Evolutionary conservation across 2,113 vertebrate species (phyloP).

Genomic region (Nipponia nippon): DNA sequence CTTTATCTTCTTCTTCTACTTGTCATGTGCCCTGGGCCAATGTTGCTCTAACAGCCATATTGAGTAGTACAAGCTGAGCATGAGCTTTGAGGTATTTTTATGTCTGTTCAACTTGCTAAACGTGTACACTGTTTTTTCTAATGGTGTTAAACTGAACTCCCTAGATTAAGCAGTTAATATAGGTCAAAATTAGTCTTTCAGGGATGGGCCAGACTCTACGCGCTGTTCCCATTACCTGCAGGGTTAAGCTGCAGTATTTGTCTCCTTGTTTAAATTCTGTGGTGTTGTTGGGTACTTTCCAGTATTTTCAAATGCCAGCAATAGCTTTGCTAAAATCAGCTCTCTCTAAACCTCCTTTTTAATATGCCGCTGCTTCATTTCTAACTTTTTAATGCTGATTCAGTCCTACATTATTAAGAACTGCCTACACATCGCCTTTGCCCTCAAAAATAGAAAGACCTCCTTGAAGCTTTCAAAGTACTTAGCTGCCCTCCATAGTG

Average conservation of each 20-base stretch:
- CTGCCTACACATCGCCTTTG: not conserved
- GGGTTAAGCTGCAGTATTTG: not conserved
- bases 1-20: not conserved
- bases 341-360: not conserved
- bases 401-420: not conserved
- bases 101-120: not conserved
- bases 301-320: not conserved
- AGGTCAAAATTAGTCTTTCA: not conserved
- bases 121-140: not conserved
- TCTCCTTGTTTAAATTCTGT: not conserved
- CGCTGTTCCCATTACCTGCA: not conserved
- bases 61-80: not conserved
- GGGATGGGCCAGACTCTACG: not conserved
- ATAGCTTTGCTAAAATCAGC: not conserved
- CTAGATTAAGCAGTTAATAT: not conserved
- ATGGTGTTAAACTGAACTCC: not conserved
- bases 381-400: not conserved
- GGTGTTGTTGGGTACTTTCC: not conserved
- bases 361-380: not conserved
- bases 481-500: not conserved
- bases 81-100: not conserved
- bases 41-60: not conserved
- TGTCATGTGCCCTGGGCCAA: not conserved
- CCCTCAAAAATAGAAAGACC: slow-evolving; percentile 9
- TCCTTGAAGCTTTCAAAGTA: slow-evolving; percentile 28